Percentiles rank a stretch among this genome's conserved stretches.
Evolutionary conservation across 1,140 invertebrate genomes (phyloP).

Genomic region (Heliothis virescens): DNA sequence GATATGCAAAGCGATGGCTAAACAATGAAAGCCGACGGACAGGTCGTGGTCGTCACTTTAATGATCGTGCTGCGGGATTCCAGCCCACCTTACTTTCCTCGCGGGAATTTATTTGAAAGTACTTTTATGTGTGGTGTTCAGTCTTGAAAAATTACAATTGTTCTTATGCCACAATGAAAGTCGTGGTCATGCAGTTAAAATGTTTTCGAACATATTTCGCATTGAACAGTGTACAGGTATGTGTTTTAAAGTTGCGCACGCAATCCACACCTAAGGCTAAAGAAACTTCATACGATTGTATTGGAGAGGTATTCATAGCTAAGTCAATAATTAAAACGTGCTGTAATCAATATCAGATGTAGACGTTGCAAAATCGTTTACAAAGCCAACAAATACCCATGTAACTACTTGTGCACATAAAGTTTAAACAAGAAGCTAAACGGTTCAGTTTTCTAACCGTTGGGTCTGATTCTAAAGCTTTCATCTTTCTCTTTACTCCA

Average conservation of each 20-base stretch:
- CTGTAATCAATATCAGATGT: background rate
- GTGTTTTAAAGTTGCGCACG: conserved; percentile 28
- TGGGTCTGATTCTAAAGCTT: no score
- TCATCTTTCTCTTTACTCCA: no score
- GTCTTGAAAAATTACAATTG: conserved; percentile 60
- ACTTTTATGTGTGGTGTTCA: conserved; percentile 63
- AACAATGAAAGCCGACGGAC: conserved; percentile 74
- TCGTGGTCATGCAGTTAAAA: conserved; percentile 33
- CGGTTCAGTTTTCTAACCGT: no score
- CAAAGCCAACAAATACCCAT: background rate
- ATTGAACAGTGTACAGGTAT: background rate
- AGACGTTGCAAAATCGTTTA: conserved; percentile 2
- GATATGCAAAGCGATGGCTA: conserved; percentile 66
- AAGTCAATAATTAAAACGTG: conserved; percentile 11
- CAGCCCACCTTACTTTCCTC: conserved; percentile 72
- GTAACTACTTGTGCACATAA: no score
- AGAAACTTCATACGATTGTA: conserved; percentile 1
- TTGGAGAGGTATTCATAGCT: background rate
- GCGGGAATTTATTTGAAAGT: conserved; percentile 69
- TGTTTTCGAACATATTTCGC: conserved; percentile 27
- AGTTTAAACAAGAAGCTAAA: background rate
- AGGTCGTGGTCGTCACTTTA: conserved; percentile 71
- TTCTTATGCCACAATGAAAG: conserved; percentile 49
- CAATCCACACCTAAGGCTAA: conserved; percentile 2
- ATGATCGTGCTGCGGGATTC: conserved; percentile 68